Base-by-base conservation (phyloP, 2,888 invertebrate species). In the Leucoma salicis region DNA sequence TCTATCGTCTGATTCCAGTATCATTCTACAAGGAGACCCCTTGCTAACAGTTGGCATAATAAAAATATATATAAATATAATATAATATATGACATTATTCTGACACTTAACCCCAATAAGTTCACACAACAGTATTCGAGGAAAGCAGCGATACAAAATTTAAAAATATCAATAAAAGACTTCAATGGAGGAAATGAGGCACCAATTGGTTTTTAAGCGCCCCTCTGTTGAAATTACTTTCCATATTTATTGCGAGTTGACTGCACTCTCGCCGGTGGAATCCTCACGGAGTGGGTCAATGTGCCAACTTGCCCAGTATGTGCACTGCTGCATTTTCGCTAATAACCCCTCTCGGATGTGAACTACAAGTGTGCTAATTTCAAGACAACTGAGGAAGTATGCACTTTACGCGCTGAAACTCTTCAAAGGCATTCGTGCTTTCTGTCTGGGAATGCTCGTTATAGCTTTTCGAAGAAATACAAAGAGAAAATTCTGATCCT, bases 161-260 rank as follows among this genome's bases (percentile, higher is more conserved):
- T 10, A 29, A 13, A 13, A 50, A 50, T 59, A 43, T 42, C 49
- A 48, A 46, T 51, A 60, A 58, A 60, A 63, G 24, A 47, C 32
- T 54, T 42, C 47, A 42, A 50, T 56, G 47, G 56, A 49, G 63
- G 66, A 57, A 61, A 58, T 61, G 57, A 63, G 63, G 57, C 53
- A 49, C 50, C 62, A 63, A 68, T 72, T 54, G 64, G 57, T 63
- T 67, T 65, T 70, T 67, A 72, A 74, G 65, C n/a, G n/a, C 66
- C 63, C 62, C 66, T 67, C 65, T 63, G 66, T 55, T 60, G 60
- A 70, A 64, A 71, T 75, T 69, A 70, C 81, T 83, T 82, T 78
- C 78, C 81, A 80, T 78, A 75, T 80, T 80, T 77, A 78, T 78
- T 70, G 77, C 68, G 67, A 66, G 65, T 74, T 71, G 64, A 27